Conservation (phyloP, 2,888 invertebrate genomes). For the Phorcus lineatus region DNA sequence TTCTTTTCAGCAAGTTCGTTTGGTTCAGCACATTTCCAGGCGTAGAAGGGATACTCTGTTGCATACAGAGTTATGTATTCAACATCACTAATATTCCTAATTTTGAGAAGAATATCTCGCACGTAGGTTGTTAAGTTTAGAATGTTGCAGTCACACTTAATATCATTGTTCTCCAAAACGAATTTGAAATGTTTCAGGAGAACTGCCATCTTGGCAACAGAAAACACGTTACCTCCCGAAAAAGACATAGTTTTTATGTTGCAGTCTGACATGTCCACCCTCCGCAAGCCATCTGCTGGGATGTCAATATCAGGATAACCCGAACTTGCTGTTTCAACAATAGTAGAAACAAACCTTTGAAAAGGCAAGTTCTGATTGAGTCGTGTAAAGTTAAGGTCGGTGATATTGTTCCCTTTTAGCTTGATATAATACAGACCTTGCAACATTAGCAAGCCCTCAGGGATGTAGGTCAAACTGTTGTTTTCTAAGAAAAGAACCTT, state of each 20-base stretch:
- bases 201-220: background rate
- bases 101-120: background rate
- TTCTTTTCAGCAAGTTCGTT: background rate
- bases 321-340: background rate
- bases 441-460: background rate
- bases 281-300: background rate
- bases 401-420: background rate
- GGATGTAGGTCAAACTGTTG: background rate
- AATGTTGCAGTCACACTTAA: conserved; percentile 13
- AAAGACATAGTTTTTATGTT: background rate
- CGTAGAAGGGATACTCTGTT: background rate
- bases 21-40: background rate
- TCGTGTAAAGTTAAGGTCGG: background rate
- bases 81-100: background rate
- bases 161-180: background rate
- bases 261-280: background rate
- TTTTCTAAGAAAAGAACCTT: background rate
- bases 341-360: background rate
- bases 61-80: background rate
- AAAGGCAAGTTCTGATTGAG: background rate
- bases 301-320: background rate
- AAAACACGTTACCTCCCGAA: background rate
- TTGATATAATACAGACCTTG: background rate
- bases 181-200: conserved; percentile 17
- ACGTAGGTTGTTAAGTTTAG: conserved; percentile 8